A percentile compares a stretch with the other conserved stretches of the same genome.
Conservation (phyloP, 2,797 vertebrate genomes). For the Phataginus tricuspis region DNA sequence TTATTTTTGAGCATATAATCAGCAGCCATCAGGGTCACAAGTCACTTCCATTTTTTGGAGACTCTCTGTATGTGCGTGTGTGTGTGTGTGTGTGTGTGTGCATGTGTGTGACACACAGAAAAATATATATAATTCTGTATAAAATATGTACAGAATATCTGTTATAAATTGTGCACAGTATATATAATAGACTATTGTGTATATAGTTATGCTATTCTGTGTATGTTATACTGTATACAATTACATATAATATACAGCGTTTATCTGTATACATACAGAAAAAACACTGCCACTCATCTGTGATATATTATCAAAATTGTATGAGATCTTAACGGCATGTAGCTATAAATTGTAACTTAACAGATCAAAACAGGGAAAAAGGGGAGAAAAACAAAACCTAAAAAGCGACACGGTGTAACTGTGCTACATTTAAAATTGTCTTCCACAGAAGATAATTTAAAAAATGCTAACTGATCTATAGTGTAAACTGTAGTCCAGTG, state of each 20-base stretch:
- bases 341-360: neutral
- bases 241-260: neutral
- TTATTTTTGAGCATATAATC: neutral
- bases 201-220: neutral
- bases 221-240: too few relatives aligned
- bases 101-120: neutral
- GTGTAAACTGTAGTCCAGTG: accelerated
- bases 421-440: too few relatives aligned
- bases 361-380: neutral
- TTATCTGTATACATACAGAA: neutral
- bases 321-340: neutral
- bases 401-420: neutral
- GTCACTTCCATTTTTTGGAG: neutral
- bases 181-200: neutral
- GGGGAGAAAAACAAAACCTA: neutral
- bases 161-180: neutral
- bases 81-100: neutral
- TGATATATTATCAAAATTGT: neutral
- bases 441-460: neutral
- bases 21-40: neutral
- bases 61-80: neutral
- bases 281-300: neutral
- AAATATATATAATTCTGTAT: neutral
- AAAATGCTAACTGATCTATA: neutral
- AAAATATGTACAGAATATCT: neutral